Percentiles rank a stretch among this genome's conserved stretches.
phyloP scores from a whole-genome alignment of 2,113 vertebrate genomes.

The Paedocypris sp. region DNA sequence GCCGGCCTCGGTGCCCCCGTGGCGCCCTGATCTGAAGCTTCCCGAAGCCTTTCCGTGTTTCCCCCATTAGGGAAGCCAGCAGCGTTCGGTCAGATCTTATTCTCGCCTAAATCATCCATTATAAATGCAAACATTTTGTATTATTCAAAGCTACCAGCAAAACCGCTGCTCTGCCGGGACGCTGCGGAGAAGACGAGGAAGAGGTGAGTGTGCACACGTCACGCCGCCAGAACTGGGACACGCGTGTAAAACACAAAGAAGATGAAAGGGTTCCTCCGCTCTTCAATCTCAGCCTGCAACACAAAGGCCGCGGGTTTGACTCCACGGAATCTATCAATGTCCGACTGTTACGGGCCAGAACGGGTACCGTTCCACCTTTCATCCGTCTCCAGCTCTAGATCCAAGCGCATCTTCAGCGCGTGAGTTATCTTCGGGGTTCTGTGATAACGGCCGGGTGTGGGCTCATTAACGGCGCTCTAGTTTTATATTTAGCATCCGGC shows the following conservation, averaged over 20 bases:
- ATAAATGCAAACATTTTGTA: slow-evolving; percentile 24
- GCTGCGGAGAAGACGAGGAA: background rate
- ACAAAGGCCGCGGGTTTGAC: too few relatives aligned
- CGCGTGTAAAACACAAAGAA: too few relatives aligned
- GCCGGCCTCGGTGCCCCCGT: too few relatives aligned
- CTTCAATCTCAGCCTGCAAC: too few relatives aligned
- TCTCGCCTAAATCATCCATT: slow-evolving; percentile 18
- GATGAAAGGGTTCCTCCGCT: too few relatives aligned
- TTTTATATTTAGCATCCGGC: slow-evolving; percentile 35
- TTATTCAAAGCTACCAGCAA: slow-evolving; percentile 31
- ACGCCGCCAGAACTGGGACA: slow-evolving; percentile 27
- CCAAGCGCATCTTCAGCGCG: background rate
- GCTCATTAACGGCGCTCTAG: slow-evolving; percentile 16
- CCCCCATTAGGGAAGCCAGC: background rate
- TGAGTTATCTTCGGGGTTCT: slow-evolving; percentile 29
- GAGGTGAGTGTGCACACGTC: background rate
- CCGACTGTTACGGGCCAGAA: too few relatives aligned
- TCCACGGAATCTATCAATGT: too few relatives aligned
- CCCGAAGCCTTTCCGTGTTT: background rate
- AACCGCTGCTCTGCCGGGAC: slow-evolving; percentile 13
- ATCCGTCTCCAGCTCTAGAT: background rate
- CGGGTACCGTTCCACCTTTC: background rate
- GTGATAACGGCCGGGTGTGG: slow-evolving; percentile 19
- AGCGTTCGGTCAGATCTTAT: background rate
- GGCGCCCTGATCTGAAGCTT: too few relatives aligned